These are phyloP conservation scores for Lepidocyrtinus sp. DNA, from an alignment of 2,888 invertebrate species.

Conservation along the genomic window DNA sequence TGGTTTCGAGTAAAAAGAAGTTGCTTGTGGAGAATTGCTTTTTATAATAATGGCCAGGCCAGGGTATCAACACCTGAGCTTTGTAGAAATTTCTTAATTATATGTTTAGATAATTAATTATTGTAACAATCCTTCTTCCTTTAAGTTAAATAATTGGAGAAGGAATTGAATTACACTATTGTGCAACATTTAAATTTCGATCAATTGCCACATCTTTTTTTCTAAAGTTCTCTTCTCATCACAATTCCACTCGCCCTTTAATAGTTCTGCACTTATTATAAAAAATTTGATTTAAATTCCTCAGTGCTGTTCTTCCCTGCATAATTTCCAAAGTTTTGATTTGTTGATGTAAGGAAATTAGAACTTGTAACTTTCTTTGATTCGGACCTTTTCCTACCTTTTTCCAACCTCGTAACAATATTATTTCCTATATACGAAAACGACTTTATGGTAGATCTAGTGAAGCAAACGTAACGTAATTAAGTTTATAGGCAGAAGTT, in stretches of 20 bases:
- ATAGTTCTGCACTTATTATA: too few relatives aligned
- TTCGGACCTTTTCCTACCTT: constrained; percentile 13
- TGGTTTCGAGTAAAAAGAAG: neutral
- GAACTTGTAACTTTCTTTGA: neutral
- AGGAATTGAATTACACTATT: neutral
- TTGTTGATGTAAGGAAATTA: neutral
- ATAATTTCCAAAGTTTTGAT: too few relatives aligned
- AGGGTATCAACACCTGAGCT: constrained; percentile 61
- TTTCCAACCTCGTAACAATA: neutral
- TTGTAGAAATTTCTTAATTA: constrained; percentile 55
- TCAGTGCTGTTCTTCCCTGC: too few relatives aligned
- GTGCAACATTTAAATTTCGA: neutral
- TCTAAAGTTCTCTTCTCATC: too few relatives aligned
- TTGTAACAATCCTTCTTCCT: constrained; percentile 46
- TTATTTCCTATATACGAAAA: constrained; percentile 40
- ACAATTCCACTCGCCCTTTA: too few relatives aligned
- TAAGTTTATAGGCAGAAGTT: too few relatives aligned
- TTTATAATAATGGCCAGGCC: constrained; percentile 48
- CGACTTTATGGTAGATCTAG: constrained; percentile 28
- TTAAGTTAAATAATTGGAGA: constrained; percentile 20
- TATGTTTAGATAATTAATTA: constrained; percentile 43
- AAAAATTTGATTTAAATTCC: too few relatives aligned
- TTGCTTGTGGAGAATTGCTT: neutral
- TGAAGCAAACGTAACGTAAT: neutral
- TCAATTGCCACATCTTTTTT: neutral